Percentiles rank a stretch among this genome's conserved stretches.
Evolutionary conservation across 2,888 invertebrate genomes (phyloP).

Genomic region (Actias luna): DNA sequence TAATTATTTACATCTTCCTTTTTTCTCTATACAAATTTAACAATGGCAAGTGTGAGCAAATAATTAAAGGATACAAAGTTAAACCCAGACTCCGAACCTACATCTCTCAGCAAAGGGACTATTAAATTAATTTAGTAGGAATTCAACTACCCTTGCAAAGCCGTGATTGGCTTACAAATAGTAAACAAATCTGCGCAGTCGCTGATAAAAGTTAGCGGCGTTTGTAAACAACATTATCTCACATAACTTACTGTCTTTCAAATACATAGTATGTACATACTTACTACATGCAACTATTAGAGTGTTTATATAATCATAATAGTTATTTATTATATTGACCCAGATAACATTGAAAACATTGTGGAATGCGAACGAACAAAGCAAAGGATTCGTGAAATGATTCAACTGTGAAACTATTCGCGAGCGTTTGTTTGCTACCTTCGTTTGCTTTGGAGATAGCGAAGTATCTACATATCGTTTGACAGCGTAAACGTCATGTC

Average conservation of each 20-base stretch:
- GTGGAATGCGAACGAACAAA: slow-evolving; percentile 31
- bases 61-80: too few relatives aligned
- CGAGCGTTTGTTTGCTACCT: slow-evolving; percentile 14
- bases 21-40: too few relatives aligned
- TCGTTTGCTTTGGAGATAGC: slow-evolving; percentile 7
- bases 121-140: too few relatives aligned
- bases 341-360: slow-evolving; percentile 17
- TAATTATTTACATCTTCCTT: too few relatives aligned
- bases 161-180: too few relatives aligned
- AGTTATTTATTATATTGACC: slow-evolving; percentile 13
- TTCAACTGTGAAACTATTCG: slow-evolving; percentile 23
- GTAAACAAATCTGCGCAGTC: background rate
- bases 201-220: background rate
- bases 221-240: background rate
- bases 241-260: background rate
- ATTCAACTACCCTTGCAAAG: too few relatives aligned
- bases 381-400: slow-evolving; percentile 19
- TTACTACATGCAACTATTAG: too few relatives aligned
- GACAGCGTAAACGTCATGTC: background rate
- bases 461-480: background rate
- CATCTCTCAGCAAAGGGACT: too few relatives aligned
- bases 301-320: background rate
- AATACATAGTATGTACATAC: background rate
- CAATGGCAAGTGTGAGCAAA: too few relatives aligned
- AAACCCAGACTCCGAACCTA: too few relatives aligned